phyloP scores from a whole-genome alignment of 2,888 invertebrate genomes.

The Ophion costatus region DNA sequence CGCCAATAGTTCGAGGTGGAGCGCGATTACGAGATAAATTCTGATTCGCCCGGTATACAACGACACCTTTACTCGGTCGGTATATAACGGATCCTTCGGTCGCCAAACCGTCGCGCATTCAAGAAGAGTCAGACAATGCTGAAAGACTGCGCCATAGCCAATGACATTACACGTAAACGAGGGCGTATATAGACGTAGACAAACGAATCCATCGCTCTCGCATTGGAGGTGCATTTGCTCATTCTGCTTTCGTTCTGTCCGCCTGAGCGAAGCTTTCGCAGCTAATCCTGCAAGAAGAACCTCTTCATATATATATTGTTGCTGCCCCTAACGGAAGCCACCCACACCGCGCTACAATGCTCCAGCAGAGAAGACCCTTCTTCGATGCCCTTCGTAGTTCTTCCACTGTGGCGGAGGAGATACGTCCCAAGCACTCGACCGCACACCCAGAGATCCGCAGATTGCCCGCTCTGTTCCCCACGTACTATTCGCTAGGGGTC shows the following conservation, averaged over 20 bases:
- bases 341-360: conserved; percentile 69
- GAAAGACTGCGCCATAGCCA: not conserved
- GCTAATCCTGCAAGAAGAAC: conserved; percentile 68
- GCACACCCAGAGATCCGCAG: conserved; percentile 63
- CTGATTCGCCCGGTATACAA: not conserved
- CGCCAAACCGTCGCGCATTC: conserved; percentile 33
- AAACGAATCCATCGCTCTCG: conserved; percentile 27
- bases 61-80: not conserved
- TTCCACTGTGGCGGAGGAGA: conserved; percentile 35
- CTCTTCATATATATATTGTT: conserved; percentile 66
- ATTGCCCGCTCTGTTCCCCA: conserved; percentile 43
- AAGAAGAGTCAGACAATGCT: conserved; percentile 34
- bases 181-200: conserved; percentile 15
- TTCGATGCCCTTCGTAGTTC: conserved; percentile 38
- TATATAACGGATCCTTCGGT: conserved; percentile 25
- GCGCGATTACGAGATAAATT: not conserved
- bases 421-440: conserved; percentile 57
- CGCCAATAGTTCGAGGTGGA: not conserved
- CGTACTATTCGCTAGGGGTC: conserved; percentile 51
- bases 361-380: conserved; percentile 53
- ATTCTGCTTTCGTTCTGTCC: conserved; percentile 41
- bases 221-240: conserved; percentile 33
- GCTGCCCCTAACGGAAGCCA: conserved; percentile 72
- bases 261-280: conserved; percentile 46
- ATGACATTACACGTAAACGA: not conserved